Percentiles rank a stretch among this genome's conserved stretches.
phyloP scores from a whole-genome alignment of 2,113 vertebrate species.

The Limanda limanda region DNA sequence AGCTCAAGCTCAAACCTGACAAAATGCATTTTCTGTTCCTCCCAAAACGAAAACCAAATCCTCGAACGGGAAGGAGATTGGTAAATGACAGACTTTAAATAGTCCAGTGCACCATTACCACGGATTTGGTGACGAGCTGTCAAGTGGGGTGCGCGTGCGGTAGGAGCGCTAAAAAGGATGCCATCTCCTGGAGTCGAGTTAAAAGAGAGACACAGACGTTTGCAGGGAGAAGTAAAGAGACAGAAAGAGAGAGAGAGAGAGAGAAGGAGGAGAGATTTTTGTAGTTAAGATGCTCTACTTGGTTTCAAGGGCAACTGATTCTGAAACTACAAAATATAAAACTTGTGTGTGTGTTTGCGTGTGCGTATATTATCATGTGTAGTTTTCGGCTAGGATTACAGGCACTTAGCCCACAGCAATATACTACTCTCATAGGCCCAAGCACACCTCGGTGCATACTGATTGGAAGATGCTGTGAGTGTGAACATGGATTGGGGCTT shows the following conservation, averaged over 20 bases:
- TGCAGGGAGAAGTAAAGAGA: neutral
- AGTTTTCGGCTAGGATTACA: conserved; percentile 66
- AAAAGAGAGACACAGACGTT: neutral
- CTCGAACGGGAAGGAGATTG: conserved; percentile 21
- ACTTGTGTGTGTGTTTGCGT: conserved; percentile 19
- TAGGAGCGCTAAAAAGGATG: conserved; percentile 31
- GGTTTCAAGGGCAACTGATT: conserved; percentile 72
- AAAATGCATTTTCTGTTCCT: conserved; percentile 35
- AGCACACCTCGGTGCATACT: conserved; percentile 60
- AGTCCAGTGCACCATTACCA: conserved; percentile 31
- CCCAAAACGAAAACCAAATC: conserved; percentile 25
- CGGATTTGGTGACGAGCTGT: conserved; percentile 57
- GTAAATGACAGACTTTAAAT: conserved; percentile 52
- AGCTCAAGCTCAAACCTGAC: conserved; percentile 34
- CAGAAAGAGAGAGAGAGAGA: neutral
- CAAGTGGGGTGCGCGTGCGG: conserved; percentile 39
- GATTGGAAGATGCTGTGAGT: conserved; percentile 56
- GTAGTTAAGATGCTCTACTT: conserved; percentile 60
- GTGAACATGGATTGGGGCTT: conserved; percentile 2
- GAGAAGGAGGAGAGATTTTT: conserved; percentile 2
- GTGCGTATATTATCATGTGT: conserved; percentile 31
- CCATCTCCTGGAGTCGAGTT: conserved; percentile 23
- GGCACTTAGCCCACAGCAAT: conserved; percentile 72
- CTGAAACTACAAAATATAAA: conserved; percentile 69
- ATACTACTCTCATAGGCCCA: conserved; percentile 62